Conservation (phyloP, 2,113 vertebrate genomes). For the Neolamprologus caudopunctatus region DNA sequence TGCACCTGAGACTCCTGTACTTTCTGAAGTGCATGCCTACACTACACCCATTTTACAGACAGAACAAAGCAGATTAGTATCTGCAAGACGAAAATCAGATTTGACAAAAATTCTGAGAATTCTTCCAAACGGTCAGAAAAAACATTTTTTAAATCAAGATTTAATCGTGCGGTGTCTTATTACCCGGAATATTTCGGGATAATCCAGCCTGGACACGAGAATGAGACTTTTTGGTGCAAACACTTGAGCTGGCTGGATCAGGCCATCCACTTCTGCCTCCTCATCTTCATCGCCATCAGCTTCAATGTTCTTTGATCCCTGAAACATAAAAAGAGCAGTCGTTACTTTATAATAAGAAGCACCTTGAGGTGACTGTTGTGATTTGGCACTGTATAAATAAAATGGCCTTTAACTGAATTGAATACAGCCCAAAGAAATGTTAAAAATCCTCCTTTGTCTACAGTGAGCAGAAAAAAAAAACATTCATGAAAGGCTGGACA, state of each 20-base stretch:
- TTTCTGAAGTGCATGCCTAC: not conserved
- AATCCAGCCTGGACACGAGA: constrained; percentile 92
- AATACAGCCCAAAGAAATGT: not conserved
- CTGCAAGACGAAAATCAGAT: constrained; percentile 18
- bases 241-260: constrained; percentile 94
- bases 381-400: not conserved
- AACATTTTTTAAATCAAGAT: constrained; percentile 23
- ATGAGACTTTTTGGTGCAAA: constrained; percentile 98
- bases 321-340: constrained; percentile 43
- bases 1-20: not conserved
- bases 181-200: constrained; percentile 98
- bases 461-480: not conserved
- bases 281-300: constrained; percentile 83
- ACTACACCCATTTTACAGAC: not conserved
- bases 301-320: constrained; percentile 84
- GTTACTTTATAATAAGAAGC: not conserved
- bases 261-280: constrained; percentile 81
- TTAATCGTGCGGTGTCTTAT: constrained; percentile 42
- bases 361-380: not conserved
- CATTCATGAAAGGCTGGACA: not conserved
- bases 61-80: not conserved
- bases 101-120: constrained; percentile 1
- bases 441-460: not conserved
- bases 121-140: not conserved
- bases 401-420: not conserved